Conservation (phyloP, 2,113 vertebrate genomes). For the Athene cunicularia region DNA sequence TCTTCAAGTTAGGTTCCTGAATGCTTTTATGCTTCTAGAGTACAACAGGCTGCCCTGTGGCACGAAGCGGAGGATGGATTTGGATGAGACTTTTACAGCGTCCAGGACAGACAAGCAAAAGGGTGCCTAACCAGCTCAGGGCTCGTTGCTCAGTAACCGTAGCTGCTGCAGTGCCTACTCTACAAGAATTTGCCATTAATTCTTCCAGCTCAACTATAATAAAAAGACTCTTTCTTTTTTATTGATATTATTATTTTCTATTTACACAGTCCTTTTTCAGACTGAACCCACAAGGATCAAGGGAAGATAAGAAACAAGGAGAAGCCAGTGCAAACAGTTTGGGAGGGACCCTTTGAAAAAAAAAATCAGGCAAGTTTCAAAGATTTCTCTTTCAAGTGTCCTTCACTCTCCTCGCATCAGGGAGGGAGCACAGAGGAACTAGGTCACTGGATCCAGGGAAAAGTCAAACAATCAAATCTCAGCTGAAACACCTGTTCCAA, state of each 20-base stretch:
- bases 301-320: neutral
- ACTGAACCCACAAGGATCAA: neutral
- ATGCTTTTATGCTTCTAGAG: neutral
- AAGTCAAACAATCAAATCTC: slow-evolving; percentile 1
- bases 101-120: neutral
- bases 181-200: neutral
- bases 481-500: neutral
- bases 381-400: neutral
- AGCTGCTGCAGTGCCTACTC: neutral
- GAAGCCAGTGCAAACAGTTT: neutral
- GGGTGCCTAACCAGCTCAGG: neutral
- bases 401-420: neutral
- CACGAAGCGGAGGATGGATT: neutral
- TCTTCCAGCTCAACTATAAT: neutral
- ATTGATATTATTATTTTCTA: neutral
- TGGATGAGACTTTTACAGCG: neutral
- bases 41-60: neutral
- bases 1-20: neutral
- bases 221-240: neutral
- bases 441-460: neutral
- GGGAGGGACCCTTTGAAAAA: neutral
- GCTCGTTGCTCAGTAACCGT: neutral
- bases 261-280: neutral
- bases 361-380: neutral
- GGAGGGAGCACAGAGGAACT: neutral